Percentiles rank a stretch among this genome's conserved stretches.
Conservation (phyloP, 2,888 invertebrate species). For the Trachelus stipa region DNA sequence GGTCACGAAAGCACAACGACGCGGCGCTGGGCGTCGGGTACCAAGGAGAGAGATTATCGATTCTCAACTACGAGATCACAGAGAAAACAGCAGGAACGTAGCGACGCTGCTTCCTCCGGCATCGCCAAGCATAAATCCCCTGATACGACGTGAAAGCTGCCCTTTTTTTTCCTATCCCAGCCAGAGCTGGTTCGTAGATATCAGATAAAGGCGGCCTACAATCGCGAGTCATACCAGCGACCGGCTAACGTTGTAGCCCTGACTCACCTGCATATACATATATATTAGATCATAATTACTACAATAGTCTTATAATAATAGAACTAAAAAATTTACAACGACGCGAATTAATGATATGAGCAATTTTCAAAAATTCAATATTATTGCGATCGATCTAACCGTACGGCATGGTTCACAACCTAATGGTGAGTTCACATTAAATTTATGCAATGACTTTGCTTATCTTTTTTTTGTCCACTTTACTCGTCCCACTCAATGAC, state of each 20-base stretch:
- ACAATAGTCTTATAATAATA: background rate
- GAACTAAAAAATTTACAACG: background rate
- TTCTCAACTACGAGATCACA: conserved; percentile 12
- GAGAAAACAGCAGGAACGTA: conserved; percentile 13
- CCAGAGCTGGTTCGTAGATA: conserved; percentile 31
- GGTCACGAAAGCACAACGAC: background rate
- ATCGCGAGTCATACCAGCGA: background rate
- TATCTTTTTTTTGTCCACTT: background rate
- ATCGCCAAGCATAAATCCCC: conserved; percentile 49
- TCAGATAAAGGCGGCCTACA: conserved; percentile 38
- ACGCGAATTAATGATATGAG: background rate
- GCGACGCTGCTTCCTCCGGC: background rate
- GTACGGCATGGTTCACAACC: background rate
- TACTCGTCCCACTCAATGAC: background rate
- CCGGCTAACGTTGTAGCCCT: background rate
- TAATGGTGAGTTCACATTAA: background rate
- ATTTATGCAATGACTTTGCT: background rate
- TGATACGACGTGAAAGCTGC: conserved; percentile 56
- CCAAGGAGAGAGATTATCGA: background rate
- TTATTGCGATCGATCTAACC: background rate
- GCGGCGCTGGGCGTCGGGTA: background rate
- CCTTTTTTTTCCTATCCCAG: conserved; percentile 40
- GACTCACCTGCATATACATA: background rate
- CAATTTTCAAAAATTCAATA: background rate
- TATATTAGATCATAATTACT: background rate